Base-by-base conservation (phyloP, 1,140 invertebrate species). In the Coptotermes formosanus region DNA sequence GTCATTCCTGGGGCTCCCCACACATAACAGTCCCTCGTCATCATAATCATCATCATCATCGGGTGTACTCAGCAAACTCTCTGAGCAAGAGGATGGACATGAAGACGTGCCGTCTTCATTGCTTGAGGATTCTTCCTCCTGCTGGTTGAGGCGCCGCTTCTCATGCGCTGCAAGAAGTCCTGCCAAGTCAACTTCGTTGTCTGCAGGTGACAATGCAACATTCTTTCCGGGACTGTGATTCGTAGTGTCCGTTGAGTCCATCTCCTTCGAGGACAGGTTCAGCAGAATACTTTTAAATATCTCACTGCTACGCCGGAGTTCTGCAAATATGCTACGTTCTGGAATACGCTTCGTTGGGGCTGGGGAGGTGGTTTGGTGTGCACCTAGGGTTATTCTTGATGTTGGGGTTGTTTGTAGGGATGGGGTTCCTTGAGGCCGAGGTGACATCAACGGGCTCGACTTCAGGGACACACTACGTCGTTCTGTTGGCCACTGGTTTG, bases 251-350 rank as follows among this genome's bases (percentile, higher is more conserved):
- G 23, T 64, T 12, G 87, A 52, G 69, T 88, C 88, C 43, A 88
- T 88, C 69, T 91, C 90, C 82, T 89, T 88, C 83, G 89, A 89
- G 30, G 91, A 91, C 82, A 92, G 88, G 83, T 91, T 91, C 21
- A 91, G 87, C 0, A 92, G 86, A 82, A 92, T 92, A 82, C 90
- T 90, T 55, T 91, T 89, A 87, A 91, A 91, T 32, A 92, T 91
- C 87, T 92, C 91, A 59, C 90, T 91, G 83, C 91, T 91, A 55
- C 91, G 88, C 14, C 91, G 87, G 81, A 92, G 88, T 86, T 92
- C 91, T 25, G 90, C 89, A 88, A 92, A 91, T 43, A 92, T 90
- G 85, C 89, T 89, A 38, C 89, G 87, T 75, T 89, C 89, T 2
- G 88, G 69, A 21, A 69, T 32, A 85, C 19, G 84, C 32, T 48